phyloP scores from a whole-genome alignment of 2,113 vertebrate genomes.

The Ceratotherium simum region DNA sequence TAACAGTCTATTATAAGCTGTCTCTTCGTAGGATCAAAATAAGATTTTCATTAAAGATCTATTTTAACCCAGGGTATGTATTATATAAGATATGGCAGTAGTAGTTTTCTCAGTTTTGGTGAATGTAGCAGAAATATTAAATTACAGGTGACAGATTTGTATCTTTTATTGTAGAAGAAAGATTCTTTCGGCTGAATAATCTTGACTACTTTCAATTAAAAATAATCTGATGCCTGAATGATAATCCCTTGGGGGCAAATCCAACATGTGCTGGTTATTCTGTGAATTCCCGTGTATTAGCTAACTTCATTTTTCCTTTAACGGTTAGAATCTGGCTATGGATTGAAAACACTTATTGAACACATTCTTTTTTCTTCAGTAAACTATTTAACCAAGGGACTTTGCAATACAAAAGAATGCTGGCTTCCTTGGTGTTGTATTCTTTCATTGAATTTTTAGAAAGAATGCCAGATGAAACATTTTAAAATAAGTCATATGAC shows the following conservation, averaged over 20 bases:
- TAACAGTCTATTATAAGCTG: slow-evolving; percentile 67
- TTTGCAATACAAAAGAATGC: slow-evolving; percentile 57
- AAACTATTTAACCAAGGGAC: not conserved
- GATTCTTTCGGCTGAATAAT: not conserved
- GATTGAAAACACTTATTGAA: slow-evolving; percentile 57
- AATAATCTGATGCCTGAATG: slow-evolving; percentile 46
- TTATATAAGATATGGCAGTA: slow-evolving; percentile 14
- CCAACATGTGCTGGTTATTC: slow-evolving; percentile 34
- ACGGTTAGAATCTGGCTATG: slow-evolving; percentile 45
- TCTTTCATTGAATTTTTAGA: slow-evolving; percentile 60
- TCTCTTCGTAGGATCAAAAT: slow-evolving; percentile 47
- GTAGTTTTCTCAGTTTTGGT: slow-evolving; percentile 51
- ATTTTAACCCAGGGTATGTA: not conserved
- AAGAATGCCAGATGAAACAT: slow-evolving; percentile 52
- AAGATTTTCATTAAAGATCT: slow-evolving; percentile 64
- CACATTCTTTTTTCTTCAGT: slow-evolving; percentile 20
- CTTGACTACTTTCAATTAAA: slow-evolving; percentile 65
- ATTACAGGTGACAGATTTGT: slow-evolving; percentile 44
- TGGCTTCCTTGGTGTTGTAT: slow-evolving; percentile 38
- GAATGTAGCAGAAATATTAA: slow-evolving; percentile 68
- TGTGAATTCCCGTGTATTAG: slow-evolving; percentile 64
- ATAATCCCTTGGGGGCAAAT: slow-evolving; percentile 29
- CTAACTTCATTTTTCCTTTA: slow-evolving; percentile 73
- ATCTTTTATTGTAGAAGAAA: slow-evolving; percentile 63
- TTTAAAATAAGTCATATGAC: slow-evolving; percentile 58